Base-by-base conservation (phyloP, 2,113 vertebrate species). In the Andinoacara biseriatus region DNA sequence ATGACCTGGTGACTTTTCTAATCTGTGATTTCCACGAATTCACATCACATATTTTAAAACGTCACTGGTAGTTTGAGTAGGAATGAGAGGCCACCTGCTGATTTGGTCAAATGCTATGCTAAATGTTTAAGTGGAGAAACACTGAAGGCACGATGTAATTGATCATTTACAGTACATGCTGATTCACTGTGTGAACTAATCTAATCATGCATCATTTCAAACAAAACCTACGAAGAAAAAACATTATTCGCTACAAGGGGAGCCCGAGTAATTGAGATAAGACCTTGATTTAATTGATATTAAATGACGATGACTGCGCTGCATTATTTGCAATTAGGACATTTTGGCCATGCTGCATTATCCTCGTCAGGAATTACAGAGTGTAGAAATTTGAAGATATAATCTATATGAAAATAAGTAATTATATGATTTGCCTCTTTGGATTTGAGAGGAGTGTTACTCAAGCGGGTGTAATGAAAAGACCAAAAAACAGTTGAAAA, bases 321-420 rank as follows among this genome's bases (percentile, higher is more conserved):
- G 56, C 74, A 80, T 85, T 89, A 89, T 84, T 85, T 85, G 76
- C 56, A 86, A 92, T 93, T 89, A 88, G 59, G 74, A 88, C 60
- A 88, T 69, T 82, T 79, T 63, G 62, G 80, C 67, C 67, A 87
- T 67, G 83, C 82, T 29, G 56, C 43, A 56, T 88, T 86, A 90
- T 85, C 65, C 79, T 86, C 69, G 46, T 84, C 83, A 75, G 79
- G 58, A 90, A 90, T 89, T 90, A 52, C 78, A 77, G 22, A 83
- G 22, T 76, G 62, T 60, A 63, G 35, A 82, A 85, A 86, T 59
- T 58, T 62, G 54, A 62, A 89, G 81, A 90, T 93, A 79, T 11
- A 62, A 90, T 91, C 79, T 80, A 65, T 14, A 58, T 69, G 60
- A 88, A 89, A 85, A 88, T 74, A 87, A 89, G 81, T 87, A 75